Evolutionary conservation across 2,888 invertebrate genomes (phyloP).

Genomic region (Polia nebulosa): DNA sequence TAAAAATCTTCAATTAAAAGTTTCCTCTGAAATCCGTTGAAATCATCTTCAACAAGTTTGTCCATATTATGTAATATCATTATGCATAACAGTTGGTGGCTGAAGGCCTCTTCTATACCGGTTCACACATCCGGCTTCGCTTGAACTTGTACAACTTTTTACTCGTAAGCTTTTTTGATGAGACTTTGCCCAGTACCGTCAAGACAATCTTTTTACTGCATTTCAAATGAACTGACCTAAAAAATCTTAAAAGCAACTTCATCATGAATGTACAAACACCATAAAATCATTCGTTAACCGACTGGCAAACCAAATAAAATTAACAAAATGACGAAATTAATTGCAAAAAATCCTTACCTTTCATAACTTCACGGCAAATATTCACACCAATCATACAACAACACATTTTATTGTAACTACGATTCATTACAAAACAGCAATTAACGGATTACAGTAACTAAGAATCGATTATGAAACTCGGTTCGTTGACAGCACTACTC

Average conservation of each 20-base stretch:
- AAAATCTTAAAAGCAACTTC: not conserved
- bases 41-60: conserved; percentile 22
- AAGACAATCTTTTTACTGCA: conserved; percentile 1
- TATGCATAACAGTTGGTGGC: conserved; percentile 45
- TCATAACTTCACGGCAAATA: conserved; percentile 61
- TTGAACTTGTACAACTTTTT: conserved; percentile 58
- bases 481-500: conserved; percentile 66
- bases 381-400: conserved; percentile 60
- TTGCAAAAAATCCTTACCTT: conserved; percentile 60
- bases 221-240: not conserved
- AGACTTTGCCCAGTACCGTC: conserved; percentile 10
- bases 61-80: conserved; percentile 39
- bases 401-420: conserved; percentile 56
- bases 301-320: conserved; percentile 41
- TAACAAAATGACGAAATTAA: conserved; percentile 46
- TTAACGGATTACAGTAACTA: conserved; percentile 59
- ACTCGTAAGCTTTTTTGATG: conserved; percentile 26
- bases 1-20: conserved; percentile 12
- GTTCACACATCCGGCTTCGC: conserved; percentile 63
- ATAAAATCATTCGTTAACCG: conserved; percentile 27
- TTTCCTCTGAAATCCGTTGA: conserved; percentile 30
- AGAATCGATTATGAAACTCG: conserved; percentile 61
- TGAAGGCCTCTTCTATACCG: conserved; percentile 63
- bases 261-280: conserved; percentile 32
- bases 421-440: conserved; percentile 62